Evolutionary conservation across 2,113 vertebrate species (phyloP).

Genomic region (Anarrhichthys ocellatus): DNA sequence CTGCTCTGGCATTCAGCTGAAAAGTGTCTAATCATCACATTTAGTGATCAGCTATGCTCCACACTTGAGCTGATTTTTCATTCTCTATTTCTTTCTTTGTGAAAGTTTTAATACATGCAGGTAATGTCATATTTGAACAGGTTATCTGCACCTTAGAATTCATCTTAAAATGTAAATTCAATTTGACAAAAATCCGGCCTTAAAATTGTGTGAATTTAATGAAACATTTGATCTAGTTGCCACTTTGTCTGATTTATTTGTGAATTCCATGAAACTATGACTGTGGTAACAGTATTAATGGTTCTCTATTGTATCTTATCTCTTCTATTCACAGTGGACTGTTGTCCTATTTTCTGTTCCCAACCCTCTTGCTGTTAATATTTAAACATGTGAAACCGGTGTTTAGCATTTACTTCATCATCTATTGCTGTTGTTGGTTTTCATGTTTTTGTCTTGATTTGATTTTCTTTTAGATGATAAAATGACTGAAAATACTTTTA

Average conservation of each 20-base stretch:
- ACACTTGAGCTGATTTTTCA: background rate
- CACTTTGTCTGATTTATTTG: background rate
- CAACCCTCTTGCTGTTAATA: conserved; percentile 26
- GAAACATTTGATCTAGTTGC: background rate
- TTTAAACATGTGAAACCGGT: background rate
- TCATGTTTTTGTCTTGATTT: background rate
- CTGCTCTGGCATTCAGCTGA: background rate
- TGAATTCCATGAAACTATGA: background rate
- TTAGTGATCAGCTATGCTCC: background rate
- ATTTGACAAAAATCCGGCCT: background rate
- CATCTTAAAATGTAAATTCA: background rate
- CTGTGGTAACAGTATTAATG: background rate
- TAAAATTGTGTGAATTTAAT: background rate
- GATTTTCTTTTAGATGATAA: background rate
- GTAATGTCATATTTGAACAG: background rate
- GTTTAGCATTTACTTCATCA: background rate
- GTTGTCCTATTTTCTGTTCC: conserved; percentile 23
- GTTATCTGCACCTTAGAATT: background rate
- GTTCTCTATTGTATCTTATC: background rate
- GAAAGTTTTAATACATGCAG: background rate
- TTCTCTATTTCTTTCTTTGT: background rate
- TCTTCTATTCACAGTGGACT: background rate
- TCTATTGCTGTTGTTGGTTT: background rate
- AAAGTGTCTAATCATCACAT: background rate
- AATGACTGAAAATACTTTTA: background rate